Conservation (phyloP, 23 tunicate genomes). For the Trididemnum miniatum region DNA sequence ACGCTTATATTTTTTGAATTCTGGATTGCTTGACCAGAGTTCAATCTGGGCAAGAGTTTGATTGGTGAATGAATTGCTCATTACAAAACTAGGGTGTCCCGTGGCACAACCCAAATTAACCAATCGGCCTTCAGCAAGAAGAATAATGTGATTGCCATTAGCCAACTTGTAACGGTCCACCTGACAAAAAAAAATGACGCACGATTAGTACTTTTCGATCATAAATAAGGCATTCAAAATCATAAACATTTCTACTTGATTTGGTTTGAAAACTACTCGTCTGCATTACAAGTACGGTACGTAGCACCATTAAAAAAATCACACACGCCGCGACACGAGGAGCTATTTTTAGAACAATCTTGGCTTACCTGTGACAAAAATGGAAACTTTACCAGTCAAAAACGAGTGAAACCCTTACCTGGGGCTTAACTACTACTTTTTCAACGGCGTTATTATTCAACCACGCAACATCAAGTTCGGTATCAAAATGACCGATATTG, state of each 20-base stretch:
- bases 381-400: conserved; percentile 62
- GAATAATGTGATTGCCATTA: conserved; percentile 84
- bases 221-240: no score
- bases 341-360: no score
- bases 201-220: no score
- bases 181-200: conserved; percentile 26
- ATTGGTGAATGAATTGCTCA: conserved; percentile 97
- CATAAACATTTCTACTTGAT: no score
- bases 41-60: conserved; percentile 97
- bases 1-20: conserved; percentile 54
- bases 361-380: no score
- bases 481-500: conserved; percentile 98
- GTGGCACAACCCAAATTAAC: conserved; percentile 98
- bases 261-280: no score
- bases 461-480: conserved; percentile 93
- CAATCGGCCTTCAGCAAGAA: conserved; percentile 94
- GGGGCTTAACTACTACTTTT: conserved; percentile 87
- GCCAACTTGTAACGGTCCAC: conserved; percentile 71
- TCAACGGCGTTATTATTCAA: conserved; percentile 84
- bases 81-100: conserved; percentile 98
- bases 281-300: no score
- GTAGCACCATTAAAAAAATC: no score
- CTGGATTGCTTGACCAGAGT: conserved; percentile 77
- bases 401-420: conserved; percentile 30
- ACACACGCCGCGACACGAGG: no score